Base-by-base conservation (phyloP, 1,140 invertebrate genomes). In the Cotesia glomerata region DNA sequence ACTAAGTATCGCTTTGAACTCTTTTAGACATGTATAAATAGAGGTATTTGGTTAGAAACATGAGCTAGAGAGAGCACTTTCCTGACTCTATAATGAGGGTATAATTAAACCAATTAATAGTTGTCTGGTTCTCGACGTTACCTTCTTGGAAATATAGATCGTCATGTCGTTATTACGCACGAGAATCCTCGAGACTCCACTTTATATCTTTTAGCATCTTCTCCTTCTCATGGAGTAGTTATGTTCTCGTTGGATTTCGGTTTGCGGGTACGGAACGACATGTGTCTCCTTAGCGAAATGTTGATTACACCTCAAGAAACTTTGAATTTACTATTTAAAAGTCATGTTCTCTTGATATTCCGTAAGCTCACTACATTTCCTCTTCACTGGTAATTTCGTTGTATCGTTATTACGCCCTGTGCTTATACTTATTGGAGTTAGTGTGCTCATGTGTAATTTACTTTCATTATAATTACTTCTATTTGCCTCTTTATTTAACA, bases 21-120 rank as follows among this genome's bases (percentile, higher is more conserved):
- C 32, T 58, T 58, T 34, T 26, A n/a, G 14, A 26, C 16, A 16
- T 58, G 5, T 18, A 58, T 58, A 58, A 58, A 18, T 58, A 18
- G 3, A 4, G 16, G 39, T 45, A 45, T 45, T 45, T 45, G 39
- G 39, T 45, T 45, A 45, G 11, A 7, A 7, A 45, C 39, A 45
- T 45, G 39, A 45, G 39, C 39, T 45, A 18, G 56, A 18, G 14
- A 26, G 18, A 58, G 5, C 9, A 58, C 8, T 58, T 58, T 8
- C 56, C 26, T 18, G 14, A 18, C 56, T 18, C 7, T 26, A 58
- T 14, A 58, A 58, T 26, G 56, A 58, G 56, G 14, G 9, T 9
- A 58, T 58, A 58, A 58, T 58, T 58, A 58, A 58, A 58, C 14
- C 18, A 58, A 58, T 58, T 58, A 58, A 58, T 58, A 58, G 56